Conservation (phyloP, 2,113 vertebrate genomes). For the Bufo gargarizans region DNA sequence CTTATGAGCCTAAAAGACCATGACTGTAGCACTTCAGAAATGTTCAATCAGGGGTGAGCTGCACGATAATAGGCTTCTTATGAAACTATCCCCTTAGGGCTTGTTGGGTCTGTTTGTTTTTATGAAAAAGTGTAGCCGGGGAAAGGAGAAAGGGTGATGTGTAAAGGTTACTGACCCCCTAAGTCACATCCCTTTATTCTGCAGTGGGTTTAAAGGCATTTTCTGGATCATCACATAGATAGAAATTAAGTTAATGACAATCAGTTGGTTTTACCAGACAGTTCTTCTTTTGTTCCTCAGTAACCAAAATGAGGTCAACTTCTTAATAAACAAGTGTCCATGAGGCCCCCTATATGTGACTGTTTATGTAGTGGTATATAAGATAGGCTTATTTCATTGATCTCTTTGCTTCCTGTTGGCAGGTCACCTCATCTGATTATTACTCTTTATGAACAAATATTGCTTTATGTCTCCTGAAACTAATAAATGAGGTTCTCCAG, state of each 20-base stretch:
- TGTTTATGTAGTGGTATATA: background rate
- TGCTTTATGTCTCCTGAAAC: background rate
- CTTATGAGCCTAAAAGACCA: conserved; percentile 36
- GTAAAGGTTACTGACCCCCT: conserved; percentile 35
- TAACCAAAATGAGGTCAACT: background rate
- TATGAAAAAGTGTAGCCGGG: conserved; percentile 18
- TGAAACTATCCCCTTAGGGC: conserved; percentile 37
- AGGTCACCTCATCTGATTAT: background rate
- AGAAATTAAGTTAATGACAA: conserved; percentile 5
- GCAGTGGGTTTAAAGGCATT: background rate
- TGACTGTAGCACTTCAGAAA: conserved; percentile 37
- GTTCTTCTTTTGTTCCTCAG: conserved; percentile 18
- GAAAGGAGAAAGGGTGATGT: conserved; percentile 14
- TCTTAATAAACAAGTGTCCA: background rate
- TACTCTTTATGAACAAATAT: background rate
- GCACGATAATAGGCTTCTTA: conserved; percentile 35
- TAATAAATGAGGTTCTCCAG: background rate
- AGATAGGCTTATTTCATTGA: background rate
- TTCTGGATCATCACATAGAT: conserved; percentile 15
- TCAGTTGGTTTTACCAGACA: conserved; percentile 12
- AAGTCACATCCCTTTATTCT: conserved; percentile 29
- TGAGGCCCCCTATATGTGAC: background rate
- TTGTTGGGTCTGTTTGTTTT: conserved; percentile 35
- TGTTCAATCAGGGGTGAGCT: conserved; percentile 10
- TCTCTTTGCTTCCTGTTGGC: background rate